Evolutionary conservation across 2,113 vertebrate species (phyloP).

Genomic region (Struthio camelus): DNA sequence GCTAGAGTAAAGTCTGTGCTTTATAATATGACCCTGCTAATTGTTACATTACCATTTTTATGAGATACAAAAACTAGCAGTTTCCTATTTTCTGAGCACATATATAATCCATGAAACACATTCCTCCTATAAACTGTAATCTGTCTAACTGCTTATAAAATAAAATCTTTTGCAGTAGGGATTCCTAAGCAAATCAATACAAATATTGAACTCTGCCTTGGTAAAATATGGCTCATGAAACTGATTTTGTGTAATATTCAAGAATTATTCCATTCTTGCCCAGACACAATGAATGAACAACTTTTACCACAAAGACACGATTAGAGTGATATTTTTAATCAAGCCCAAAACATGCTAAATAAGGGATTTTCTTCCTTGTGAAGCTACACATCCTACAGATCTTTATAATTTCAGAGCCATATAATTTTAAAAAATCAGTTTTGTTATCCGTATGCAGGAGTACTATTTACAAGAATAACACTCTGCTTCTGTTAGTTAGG

Average conservation of each 20-base stretch:
- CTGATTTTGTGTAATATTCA: conserved; percentile 1
- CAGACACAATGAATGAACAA: neutral
- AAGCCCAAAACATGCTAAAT: conserved; percentile 10
- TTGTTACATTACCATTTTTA: conserved; percentile 87
- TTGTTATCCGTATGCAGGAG: neutral
- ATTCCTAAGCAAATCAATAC: conserved; percentile 59
- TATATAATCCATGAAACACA: conserved; percentile 67
- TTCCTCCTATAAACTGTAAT: conserved; percentile 63
- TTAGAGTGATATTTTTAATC: neutral
- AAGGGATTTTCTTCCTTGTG: neutral
- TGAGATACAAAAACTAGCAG: conserved; percentile 80
- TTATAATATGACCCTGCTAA: conserved; percentile 84
- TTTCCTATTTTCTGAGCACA: conserved; percentile 57
- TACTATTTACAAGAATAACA: neutral
- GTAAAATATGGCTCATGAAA: conserved; percentile 28
- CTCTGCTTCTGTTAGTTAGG: neutral
- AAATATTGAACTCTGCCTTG: conserved; percentile 48
- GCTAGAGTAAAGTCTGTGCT: conserved; percentile 79
- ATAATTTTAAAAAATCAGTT: neutral
- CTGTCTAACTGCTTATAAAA: conserved; percentile 57
- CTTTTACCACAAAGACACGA: neutral
- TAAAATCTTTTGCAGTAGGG: conserved; percentile 44
- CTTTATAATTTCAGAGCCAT: neutral
- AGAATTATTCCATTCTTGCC: conserved; percentile 18
- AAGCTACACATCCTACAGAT: neutral